Percentiles rank a stretch among this genome's conserved stretches.
Conservation (phyloP, 2,888 invertebrate genomes). For the Drosophila kambysellisi region DNA sequence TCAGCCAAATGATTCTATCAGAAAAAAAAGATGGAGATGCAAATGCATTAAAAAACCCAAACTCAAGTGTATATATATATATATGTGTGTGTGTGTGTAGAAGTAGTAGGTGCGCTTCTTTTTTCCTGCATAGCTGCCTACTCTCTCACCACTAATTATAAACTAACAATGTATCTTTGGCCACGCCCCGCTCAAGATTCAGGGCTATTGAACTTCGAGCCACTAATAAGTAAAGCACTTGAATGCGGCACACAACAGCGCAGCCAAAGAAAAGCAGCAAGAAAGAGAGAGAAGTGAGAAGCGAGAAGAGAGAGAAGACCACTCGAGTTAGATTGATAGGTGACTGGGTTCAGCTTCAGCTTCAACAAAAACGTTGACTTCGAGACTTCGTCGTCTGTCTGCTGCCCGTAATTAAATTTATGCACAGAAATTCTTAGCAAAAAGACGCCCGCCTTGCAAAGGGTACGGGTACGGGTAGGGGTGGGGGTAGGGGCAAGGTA, state of each 20-base stretch:
- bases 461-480: not conserved
- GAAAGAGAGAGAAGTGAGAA: slow-evolving; percentile 36
- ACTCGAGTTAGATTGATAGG: slow-evolving; percentile 83
- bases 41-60: slow-evolving; percentile 62
- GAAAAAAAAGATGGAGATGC: slow-evolving; percentile 25
- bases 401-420: slow-evolving; percentile 80
- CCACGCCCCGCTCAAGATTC: slow-evolving; percentile 46
- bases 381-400: slow-evolving; percentile 28
- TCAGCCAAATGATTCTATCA: slow-evolving; percentile 14
- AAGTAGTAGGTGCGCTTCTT: not conserved
- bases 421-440: slow-evolving; percentile 80
- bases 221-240: slow-evolving; percentile 83
- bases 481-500: not conserved
- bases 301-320: slow-evolving; percentile 46
- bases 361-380: slow-evolving; percentile 47
- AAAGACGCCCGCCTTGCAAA: slow-evolving; percentile 40
- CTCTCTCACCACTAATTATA: slow-evolving; percentile 67
- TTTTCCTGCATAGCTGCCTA: not conserved
- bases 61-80: slow-evolving; percentile 61
- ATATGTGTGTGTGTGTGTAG: not conserved
- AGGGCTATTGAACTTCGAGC: slow-evolving; percentile 76
- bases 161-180: slow-evolving; percentile 71
- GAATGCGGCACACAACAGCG: slow-evolving; percentile 48
- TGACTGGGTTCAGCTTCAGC: slow-evolving; percentile 78
- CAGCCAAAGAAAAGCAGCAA: slow-evolving; percentile 65